Base-by-base conservation (phyloP, 2,113 vertebrate species). In the Chelonoidis abingdonii region DNA sequence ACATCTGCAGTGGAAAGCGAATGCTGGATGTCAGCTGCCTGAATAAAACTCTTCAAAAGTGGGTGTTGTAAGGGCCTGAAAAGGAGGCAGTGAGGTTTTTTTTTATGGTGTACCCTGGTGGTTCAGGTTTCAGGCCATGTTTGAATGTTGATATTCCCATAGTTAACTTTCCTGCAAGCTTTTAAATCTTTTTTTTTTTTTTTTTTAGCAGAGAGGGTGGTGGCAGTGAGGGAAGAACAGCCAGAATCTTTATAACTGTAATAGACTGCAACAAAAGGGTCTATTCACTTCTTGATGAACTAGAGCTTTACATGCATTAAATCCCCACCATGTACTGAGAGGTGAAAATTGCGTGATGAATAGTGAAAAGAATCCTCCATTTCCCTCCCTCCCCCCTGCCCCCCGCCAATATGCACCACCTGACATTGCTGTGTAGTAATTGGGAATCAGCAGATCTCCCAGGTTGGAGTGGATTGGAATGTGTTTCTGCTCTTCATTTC, bases 201-300 rank as follows among this genome's bases (percentile, higher is more conserved):
- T 91, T 94, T 89, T 94, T 94, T 11, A 79, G 72, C 91, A 90
- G 76, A 95, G 91, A 82, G 94, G 83, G 80, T 56, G 86, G 87
- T 89, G 93, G 88, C 83, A 91, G 88, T 29, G 59, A 86, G 86
- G 54, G 93, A 87, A 96, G 93, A 96, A 86, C 96, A 95, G 93
- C 88, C 89, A 19, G 97, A 97, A 97, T 95, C 89, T 94, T 94
- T 97, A 96, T 97, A 94, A 92, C 87, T 93, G 91, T 96, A 97
- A 97, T 93, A 95, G 92, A 97, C 95, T 97, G 91, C 92, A 54
- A 95, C 95, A 97, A 96, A 97, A 95, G 91, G 10, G 79, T 90
- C 96, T 91, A 92, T 97, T 96, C 96, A 96, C 93, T 92, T 80
- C 94, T 96, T 95, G 96, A 97, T 97, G 97, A 97, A 97, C 79